Conservation (phyloP, 2,113 vertebrate genomes). For the Potamarius usumacintae region DNA sequence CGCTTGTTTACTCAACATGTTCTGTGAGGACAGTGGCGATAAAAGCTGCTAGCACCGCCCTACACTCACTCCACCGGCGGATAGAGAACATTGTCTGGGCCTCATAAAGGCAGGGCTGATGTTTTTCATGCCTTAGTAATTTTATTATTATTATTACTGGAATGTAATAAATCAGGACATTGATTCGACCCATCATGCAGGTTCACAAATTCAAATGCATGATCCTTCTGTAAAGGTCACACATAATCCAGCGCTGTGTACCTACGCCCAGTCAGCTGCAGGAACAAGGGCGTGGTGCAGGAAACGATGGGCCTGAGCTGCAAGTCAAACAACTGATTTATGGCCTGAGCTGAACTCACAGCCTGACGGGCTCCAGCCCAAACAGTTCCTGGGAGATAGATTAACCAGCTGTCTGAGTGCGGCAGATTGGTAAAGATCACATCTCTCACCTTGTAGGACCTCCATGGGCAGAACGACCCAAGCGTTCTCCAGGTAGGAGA, state of each 20-base stretch:
- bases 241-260: not conserved
- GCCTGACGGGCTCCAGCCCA: not conserved
- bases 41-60: not conserved
- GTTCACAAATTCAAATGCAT: too few relatives aligned
- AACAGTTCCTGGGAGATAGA: slow-evolving; percentile 27
- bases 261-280: not conserved
- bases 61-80: too few relatives aligned
- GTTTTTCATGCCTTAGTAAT: not conserved
- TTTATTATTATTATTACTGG: not conserved
- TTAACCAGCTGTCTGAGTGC: slow-evolving; percentile 11
- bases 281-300: not conserved
- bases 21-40: not conserved
- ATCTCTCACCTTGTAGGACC: slow-evolving; percentile 88
- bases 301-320: not conserved
- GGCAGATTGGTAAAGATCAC: not conserved
- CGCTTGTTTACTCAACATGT: not conserved
- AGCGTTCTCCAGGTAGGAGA: slow-evolving; percentile 94
- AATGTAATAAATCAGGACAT: not conserved
- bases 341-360: slow-evolving; percentile 10
- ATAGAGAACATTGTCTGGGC: too few relatives aligned
- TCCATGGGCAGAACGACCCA: slow-evolving; percentile 98
- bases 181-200: not conserved
- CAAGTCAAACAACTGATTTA: slow-evolving; percentile 25
- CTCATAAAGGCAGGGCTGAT: not conserved
- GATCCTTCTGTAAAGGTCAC: not conserved